phyloP scores from a whole-genome alignment of 2,797 vertebrate species.

The Microtus obscurus region DNA sequence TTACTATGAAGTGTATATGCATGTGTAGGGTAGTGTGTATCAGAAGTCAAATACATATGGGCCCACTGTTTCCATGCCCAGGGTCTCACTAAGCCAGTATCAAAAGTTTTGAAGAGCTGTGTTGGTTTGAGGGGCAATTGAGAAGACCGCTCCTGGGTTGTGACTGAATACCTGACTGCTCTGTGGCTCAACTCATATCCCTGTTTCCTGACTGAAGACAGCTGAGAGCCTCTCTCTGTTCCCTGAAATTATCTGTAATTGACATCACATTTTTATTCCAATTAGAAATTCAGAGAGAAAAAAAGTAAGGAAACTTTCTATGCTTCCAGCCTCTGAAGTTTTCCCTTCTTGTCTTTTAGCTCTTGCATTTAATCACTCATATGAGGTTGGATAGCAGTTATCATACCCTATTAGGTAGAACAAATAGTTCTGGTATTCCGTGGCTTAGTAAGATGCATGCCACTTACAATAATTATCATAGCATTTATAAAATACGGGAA shows the following conservation, averaged over 20 bases:
- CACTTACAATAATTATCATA: background rate
- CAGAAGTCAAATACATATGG: background rate
- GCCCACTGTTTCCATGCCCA: background rate
- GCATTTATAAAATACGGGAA: background rate
- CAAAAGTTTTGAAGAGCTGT: accelerated
- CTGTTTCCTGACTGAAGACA: background rate
- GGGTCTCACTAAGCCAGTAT: background rate
- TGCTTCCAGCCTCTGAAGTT: background rate
- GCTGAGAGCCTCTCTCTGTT: background rate
- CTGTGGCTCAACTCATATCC: background rate
- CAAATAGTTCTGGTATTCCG: background rate
- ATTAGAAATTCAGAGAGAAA: background rate
- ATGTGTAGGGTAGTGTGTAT: background rate
- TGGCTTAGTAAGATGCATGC: too few species aligned
- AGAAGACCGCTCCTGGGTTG: background rate
- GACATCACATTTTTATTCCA: background rate
- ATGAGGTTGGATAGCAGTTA: background rate
- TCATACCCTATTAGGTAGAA: background rate
- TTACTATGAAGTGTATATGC: background rate
- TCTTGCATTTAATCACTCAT: background rate
- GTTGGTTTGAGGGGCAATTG: background rate
- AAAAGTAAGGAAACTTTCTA: background rate
- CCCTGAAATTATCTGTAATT: background rate
- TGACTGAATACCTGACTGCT: background rate
- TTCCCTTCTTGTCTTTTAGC: background rate